These are phyloP conservation scores for Clarias macrocephalus DNA, from an alignment of 2,113 vertebrate genomes.

Conservation along the genomic window DNA sequence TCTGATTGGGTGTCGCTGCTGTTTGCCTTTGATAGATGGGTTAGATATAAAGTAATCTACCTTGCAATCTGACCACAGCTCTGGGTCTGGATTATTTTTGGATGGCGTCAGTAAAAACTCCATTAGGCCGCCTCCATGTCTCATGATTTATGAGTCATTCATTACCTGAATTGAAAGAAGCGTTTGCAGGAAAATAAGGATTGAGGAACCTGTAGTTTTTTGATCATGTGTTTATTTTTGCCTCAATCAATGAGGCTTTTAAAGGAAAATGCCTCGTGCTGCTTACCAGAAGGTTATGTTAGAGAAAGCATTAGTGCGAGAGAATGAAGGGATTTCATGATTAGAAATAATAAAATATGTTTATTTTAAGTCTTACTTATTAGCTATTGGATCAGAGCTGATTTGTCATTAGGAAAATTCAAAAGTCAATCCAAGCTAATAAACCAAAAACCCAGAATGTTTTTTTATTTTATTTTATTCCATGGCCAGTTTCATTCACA, in stretches of 20 bases:
- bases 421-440: not conserved
- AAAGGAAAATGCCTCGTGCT: not conserved
- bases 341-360: not conserved
- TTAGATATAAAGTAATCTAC: not conserved
- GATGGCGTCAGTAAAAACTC: not conserved
- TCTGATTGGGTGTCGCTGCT: not conserved
- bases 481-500: too few species aligned
- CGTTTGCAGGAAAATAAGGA: not conserved
- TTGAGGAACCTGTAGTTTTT: not conserved
- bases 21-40: not conserved
- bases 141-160: not conserved
- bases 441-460: not conserved
- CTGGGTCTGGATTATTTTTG: not conserved
- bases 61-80: not conserved
- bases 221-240: not conserved
- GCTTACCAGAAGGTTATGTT: not conserved
- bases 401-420: not conserved
- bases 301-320: not conserved
- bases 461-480: too few species aligned
- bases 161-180: not conserved
- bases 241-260: not conserved
- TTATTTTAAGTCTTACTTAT: not conserved
- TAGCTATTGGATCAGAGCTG: not conserved
- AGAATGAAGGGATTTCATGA: not conserved
- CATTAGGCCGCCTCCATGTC: not conserved